Evolutionary conservation across 2,113 vertebrate genomes (phyloP), one percentile per base, ranked within the genome.

Genomic region (Melanocharis versteri): DNA sequence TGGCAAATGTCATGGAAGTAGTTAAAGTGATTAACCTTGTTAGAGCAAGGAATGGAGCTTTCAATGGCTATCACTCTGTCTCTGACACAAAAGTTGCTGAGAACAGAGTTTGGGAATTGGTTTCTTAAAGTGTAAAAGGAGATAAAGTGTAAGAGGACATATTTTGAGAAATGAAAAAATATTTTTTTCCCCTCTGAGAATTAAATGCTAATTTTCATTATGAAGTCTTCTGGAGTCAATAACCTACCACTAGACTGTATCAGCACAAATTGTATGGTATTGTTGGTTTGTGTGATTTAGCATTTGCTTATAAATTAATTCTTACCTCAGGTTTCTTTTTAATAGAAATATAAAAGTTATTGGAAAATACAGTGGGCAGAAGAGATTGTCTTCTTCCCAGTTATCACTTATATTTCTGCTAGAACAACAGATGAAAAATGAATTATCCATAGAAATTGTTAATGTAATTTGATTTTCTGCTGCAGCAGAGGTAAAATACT

Each of bases 21-120:
- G 91, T 96, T 97, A 97, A 94, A 93, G 94, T 93, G 94, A 97
- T 95, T 95, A 96, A 90, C 84, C 83, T 96, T 96, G 94, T 96
- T 93, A 92, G 65, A 95, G 31, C 20, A 1, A 90, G 62, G 92
- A 95, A 96, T 5, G 3, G 50, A 76, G 72, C 53, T 90, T 80
- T 76, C 87, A 87, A 42, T 20, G 50, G 78, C 78, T 92, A 93
- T 87, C 77, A 72, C 45, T 90, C 68, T 33, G 15, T 81, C 72
- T 93, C 91, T 96, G 69, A 83, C 91, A 94, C 53, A 79, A 68
- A 92, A 62, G 83, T 95, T 94, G 93, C 88, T 93, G 77, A 97
- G 87, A 95, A 44, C 27, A 76, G 57, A 72, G 62, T 78, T 78
- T 88, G 57, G 39, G 62, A 64, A 72, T 60, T 44, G 19, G 31